Conservation (phyloP, 2,113 vertebrate species). For the Micronisus gabar region DNA sequence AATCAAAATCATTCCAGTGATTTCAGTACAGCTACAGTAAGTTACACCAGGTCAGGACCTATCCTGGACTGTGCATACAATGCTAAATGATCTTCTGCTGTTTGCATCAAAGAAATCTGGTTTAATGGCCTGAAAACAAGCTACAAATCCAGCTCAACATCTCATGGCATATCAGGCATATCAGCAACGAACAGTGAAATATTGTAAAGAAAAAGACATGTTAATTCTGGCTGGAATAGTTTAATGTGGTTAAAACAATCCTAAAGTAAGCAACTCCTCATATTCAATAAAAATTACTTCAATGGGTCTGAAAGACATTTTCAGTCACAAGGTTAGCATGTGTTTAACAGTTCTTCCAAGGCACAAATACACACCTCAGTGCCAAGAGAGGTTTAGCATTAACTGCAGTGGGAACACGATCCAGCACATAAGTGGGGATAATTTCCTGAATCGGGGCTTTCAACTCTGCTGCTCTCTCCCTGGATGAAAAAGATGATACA, state of each 20-base stretch:
- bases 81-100: background rate
- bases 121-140: background rate
- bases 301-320: background rate
- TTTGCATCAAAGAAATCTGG: background rate
- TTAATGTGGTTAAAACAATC: background rate
- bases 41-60: background rate
- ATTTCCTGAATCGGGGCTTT: background rate
- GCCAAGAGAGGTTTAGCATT: background rate
- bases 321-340: background rate
- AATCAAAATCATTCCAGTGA: background rate
- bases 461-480: background rate
- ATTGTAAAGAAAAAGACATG: background rate
- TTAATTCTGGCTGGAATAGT: background rate
- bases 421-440: background rate
- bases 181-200: background rate
- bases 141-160: background rate
- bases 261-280: background rate
- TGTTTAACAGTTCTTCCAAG: background rate
- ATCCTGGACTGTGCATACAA: background rate
- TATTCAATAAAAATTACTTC: background rate
- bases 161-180: background rate
- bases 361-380: background rate
- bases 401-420: background rate
- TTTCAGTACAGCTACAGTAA: background rate
- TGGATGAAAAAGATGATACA: background rate